These are phyloP conservation scores for Nannobrachium achirus DNA, from an alignment of 2,113 vertebrate genomes.

Conservation along the genomic window DNA sequence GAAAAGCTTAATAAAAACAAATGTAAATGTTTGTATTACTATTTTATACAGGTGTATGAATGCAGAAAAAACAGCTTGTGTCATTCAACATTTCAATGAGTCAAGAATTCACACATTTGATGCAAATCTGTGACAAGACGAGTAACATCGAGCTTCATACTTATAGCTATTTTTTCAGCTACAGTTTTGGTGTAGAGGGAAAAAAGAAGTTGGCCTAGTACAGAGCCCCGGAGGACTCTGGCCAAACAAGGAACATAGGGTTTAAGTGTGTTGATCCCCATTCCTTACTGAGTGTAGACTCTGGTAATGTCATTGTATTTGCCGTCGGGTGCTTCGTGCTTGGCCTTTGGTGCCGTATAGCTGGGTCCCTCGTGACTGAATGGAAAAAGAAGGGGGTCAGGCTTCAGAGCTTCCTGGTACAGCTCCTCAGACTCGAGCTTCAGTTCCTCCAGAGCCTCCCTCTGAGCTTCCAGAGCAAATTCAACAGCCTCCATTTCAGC, in stretches of 20 bases:
- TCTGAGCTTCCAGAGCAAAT: constrained; percentile 82
- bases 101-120: no score
- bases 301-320: constrained; percentile 88
- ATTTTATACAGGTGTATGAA: not conserved
- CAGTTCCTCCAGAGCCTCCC: constrained; percentile 87
- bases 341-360: constrained; percentile 82
- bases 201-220: not conserved
- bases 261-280: no score
- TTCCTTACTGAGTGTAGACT: constrained; percentile 84
- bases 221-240: no score
- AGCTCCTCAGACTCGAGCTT: constrained; percentile 86
- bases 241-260: no score
- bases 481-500: constrained; percentile 79
- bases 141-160: not conserved
- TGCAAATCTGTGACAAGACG: not conserved
- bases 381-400: constrained; percentile 84
- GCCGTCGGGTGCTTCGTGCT: constrained; percentile 89
- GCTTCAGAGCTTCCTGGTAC: constrained; percentile 82
- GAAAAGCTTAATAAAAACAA: constrained; percentile 7
- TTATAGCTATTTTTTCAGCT: no score
- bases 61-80: not conserved
- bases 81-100: not conserved
- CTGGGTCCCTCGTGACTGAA: constrained; percentile 84
- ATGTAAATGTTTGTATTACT: not conserved
- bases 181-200: no score